Percentiles rank a stretch among this genome's conserved stretches.
These are phyloP conservation scores for Rhea pennata DNA, from an alignment of 2,113 vertebrate genomes.

Conservation along the genomic window DNA sequence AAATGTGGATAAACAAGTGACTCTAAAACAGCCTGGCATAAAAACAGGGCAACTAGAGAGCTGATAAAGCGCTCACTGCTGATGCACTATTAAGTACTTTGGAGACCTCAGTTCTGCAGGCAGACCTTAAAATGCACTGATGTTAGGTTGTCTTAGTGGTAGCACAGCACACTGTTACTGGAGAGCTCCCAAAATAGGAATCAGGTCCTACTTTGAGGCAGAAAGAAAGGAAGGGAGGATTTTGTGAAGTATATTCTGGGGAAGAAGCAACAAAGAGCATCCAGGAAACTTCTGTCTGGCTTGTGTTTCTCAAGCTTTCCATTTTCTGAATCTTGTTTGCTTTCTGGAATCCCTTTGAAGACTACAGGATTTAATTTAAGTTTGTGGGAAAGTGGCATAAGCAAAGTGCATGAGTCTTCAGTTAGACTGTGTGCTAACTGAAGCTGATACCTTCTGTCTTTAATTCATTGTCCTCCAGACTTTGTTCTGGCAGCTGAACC, in stretches of 20 bases:
- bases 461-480: background rate
- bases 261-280: background rate
- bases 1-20: background rate
- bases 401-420: background rate
- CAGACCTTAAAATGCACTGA: background rate
- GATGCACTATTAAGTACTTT: background rate
- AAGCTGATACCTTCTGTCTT: background rate
- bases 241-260: background rate
- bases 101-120: conserved; percentile 26
- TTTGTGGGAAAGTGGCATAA: background rate
- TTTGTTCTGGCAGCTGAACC: background rate
- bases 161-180: background rate
- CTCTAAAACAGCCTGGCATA: conserved; percentile 18
- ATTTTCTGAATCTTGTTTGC: background rate
- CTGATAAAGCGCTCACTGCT: conserved; percentile 20
- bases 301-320: background rate
- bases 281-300: background rate
- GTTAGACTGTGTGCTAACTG: background rate
- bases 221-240: background rate
- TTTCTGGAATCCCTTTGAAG: background rate
- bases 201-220: background rate
- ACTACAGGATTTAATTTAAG: background rate
- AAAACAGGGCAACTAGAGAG: background rate
- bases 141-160: background rate
- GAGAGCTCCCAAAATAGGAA: background rate